phyloP scores from a whole-genome alignment of 2,888 invertebrate species.

The Ommatoiulus sabulosus region DNA sequence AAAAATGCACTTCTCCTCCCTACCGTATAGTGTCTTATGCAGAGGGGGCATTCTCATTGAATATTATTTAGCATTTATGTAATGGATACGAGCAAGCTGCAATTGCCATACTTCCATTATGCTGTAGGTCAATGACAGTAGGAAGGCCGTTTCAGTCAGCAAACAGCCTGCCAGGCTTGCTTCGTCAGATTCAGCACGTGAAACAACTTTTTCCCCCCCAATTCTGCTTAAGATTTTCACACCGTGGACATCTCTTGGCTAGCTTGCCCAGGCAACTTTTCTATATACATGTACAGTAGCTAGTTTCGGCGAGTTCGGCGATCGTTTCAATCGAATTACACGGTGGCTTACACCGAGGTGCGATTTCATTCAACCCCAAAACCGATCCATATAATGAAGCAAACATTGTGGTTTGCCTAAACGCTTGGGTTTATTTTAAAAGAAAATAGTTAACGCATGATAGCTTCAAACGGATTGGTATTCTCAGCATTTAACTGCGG shows the following conservation, averaged over 20 bases:
- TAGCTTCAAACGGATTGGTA: background rate
- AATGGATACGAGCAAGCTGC: background rate
- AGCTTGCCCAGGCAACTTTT: background rate
- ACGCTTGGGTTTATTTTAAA: background rate
- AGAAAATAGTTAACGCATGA: background rate
- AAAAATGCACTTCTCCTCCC: background rate
- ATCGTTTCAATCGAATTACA: background rate
- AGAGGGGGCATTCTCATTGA: background rate
- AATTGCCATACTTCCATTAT: slow-evolving; percentile 34
- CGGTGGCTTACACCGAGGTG: background rate
- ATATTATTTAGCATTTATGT: slow-evolving; percentile 4
- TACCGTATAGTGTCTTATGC: background rate
- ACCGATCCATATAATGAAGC: background rate
- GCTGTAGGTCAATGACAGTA: slow-evolving; percentile 12
- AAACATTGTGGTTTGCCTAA: background rate
- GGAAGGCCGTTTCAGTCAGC: slow-evolving; percentile 6
- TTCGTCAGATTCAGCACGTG: background rate
- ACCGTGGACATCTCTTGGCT: background rate
- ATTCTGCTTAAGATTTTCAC: background rate
- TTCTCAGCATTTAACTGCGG: background rate
- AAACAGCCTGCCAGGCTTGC: background rate
- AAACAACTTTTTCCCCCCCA: background rate
- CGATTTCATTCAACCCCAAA: background rate
- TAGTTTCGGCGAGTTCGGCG: background rate
- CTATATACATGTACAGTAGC: too few relatives aligned